Percentiles rank a stretch among this genome's conserved stretches.
Conservation (phyloP, 2,888 invertebrate species). For the Nemapogon koenigi region DNA sequence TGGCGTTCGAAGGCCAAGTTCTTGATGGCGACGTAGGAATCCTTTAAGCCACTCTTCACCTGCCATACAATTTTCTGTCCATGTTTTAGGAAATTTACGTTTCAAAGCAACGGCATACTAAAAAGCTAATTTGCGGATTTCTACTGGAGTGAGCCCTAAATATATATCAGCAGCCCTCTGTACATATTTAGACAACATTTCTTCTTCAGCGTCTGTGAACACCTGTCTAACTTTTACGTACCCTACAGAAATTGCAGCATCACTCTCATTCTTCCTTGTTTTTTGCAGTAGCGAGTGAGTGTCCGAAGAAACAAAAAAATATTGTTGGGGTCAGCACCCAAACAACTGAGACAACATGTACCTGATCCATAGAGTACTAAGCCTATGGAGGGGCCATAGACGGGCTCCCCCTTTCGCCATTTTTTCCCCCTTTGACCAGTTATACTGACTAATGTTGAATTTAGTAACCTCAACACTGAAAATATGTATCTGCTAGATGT, state of each 20-base stretch:
- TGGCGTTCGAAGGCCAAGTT: constrained; percentile 3
- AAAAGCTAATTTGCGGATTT: constrained; percentile 10
- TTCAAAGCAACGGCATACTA: constrained; percentile 9
- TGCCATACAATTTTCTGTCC: constrained; percentile 1
- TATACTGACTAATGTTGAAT: too few relatives aligned
- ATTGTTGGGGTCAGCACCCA: too few relatives aligned
- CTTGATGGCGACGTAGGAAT: constrained; percentile 4
- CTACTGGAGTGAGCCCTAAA: constrained; percentile 7
- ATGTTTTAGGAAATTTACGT: constrained; percentile 7
- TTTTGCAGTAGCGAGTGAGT: constrained; percentile 7
- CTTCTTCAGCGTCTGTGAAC: constrained; percentile 15
- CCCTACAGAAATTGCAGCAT: constrained; percentile 1
- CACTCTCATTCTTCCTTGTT: neutral
- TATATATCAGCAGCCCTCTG: constrained; percentile 10
- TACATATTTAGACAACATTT: constrained; percentile 9
- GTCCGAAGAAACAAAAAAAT: too few relatives aligned
- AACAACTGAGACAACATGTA: too few relatives aligned
- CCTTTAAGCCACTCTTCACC: constrained; percentile 7
- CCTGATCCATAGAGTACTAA: too few relatives aligned
- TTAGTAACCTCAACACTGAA: too few relatives aligned
- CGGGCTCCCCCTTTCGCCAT: too few relatives aligned
- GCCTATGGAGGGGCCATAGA: too few relatives aligned
- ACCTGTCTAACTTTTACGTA: constrained; percentile 13
- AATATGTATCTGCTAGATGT: too few relatives aligned
- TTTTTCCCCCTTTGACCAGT: too few relatives aligned